phyloP scores from a whole-genome alignment of 2,888 invertebrate genomes.

The Drosophila recens region DNA sequence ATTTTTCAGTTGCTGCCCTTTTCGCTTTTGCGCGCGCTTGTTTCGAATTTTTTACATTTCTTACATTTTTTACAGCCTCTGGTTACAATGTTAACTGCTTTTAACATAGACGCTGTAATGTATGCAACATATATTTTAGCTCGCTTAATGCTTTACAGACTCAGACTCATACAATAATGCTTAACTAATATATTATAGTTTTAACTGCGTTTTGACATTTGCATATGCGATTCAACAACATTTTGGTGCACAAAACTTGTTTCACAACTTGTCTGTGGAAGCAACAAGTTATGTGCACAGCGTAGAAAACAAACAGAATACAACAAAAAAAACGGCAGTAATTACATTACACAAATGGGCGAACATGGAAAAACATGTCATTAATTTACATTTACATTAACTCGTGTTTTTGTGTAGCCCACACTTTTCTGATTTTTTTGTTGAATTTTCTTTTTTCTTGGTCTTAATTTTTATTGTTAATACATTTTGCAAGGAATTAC shows the following conservation, averaged over 20 bases:
- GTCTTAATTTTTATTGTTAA: constrained; percentile 61
- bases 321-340: constrained; percentile 18
- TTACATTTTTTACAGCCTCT: constrained; percentile 35
- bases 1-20: constrained; percentile 51
- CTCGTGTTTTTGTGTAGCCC: constrained; percentile 65
- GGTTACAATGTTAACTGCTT: constrained; percentile 39
- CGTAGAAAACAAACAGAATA: constrained; percentile 6
- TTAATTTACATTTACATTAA: constrained; percentile 82
- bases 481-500: constrained; percentile 53
- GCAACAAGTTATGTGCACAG: constrained; percentile 62
- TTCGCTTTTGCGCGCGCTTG: constrained; percentile 44
- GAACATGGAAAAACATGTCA: constrained; percentile 41
- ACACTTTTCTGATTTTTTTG: constrained; percentile 13
- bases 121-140: constrained; percentile 48
- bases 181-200: constrained; percentile 45
- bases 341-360: constrained; percentile 47
- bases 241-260: constrained; percentile 13
- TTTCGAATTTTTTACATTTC: constrained; percentile 9
- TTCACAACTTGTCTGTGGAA: background rate
- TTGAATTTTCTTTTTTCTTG: constrained; percentile 17
- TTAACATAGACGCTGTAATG: constrained; percentile 38
- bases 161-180: constrained; percentile 14
- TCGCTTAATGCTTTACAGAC: constrained; percentile 33
- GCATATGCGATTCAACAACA: constrained; percentile 56
- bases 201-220: constrained; percentile 59